phyloP scores from a whole-genome alignment of 2,797 vertebrate species.

The Parambassis ranga region DNA sequence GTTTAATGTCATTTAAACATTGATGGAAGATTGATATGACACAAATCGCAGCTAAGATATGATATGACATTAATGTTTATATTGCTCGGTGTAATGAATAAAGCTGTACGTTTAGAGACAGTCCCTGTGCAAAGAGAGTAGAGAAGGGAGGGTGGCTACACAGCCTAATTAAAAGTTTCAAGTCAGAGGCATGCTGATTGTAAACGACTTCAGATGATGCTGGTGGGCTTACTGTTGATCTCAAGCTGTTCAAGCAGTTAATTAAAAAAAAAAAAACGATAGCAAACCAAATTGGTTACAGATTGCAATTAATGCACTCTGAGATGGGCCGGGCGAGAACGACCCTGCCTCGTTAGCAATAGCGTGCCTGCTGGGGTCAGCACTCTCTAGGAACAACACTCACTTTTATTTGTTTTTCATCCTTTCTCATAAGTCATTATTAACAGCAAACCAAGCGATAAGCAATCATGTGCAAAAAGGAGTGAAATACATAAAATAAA shows the following conservation, averaged over 20 bases:
- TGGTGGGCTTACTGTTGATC: slow-evolving; percentile 76
- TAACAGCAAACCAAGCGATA: slow-evolving; percentile 70
- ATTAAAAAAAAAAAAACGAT: slow-evolving; percentile 74
- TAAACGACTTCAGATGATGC: slow-evolving; percentile 74
- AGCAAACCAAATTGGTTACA: slow-evolving; percentile 77
- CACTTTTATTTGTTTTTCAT: slow-evolving; percentile 60
- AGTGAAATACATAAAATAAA: slow-evolving; percentile 3
- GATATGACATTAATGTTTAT: slow-evolving; percentile 27
- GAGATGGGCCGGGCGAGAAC: slow-evolving; percentile 52
- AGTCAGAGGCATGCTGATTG: slow-evolving; percentile 75
- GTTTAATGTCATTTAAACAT: slow-evolving; percentile 35
- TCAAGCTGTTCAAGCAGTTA: slow-evolving; percentile 82
- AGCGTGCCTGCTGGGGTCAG: slow-evolving; percentile 53
- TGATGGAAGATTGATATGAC: slow-evolving; percentile 25
- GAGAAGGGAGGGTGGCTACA: slow-evolving; percentile 25
- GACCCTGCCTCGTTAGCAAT: slow-evolving; percentile 67
- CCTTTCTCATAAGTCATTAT: slow-evolving; percentile 66
- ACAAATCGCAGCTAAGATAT: slow-evolving; percentile 18
- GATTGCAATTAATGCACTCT: slow-evolving; percentile 78
- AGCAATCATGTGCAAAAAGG: slow-evolving; percentile 39
- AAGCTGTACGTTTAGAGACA: slow-evolving; percentile 22
- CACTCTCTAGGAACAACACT: slow-evolving; percentile 36
- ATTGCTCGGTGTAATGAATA: slow-evolving; percentile 27
- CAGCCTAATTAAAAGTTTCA: slow-evolving; percentile 81
- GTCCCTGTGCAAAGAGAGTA: slow-evolving; percentile 1